These are phyloP conservation scores for Garra rufa DNA, from an alignment of 2,113 vertebrate species.

Conservation along the genomic window DNA sequence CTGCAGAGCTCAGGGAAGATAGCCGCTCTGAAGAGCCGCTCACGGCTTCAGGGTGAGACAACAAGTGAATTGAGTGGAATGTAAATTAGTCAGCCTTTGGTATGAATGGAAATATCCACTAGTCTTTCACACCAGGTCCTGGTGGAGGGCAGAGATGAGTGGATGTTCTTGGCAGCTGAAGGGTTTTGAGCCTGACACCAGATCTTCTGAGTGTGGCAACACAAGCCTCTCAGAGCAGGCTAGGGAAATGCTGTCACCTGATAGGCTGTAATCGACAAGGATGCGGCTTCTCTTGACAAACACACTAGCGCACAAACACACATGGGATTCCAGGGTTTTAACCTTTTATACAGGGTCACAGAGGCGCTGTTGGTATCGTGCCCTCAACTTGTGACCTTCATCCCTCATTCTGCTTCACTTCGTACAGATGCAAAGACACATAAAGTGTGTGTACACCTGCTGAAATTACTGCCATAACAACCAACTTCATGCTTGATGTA, in stretches of 20 bases:
- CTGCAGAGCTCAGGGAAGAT: constrained; percentile 39
- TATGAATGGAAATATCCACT: constrained; percentile 30
- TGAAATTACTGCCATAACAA: neutral
- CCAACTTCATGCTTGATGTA: neutral
- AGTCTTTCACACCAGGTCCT: neutral
- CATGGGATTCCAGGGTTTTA: constrained; percentile 46
- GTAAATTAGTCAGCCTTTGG: constrained; percentile 1
- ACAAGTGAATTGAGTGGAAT: constrained; percentile 24
- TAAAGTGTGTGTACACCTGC: neutral
- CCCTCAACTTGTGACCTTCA: constrained; percentile 19
- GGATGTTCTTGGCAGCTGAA: constrained; percentile 43
- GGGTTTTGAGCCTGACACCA: constrained; percentile 47
- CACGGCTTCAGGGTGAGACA: constrained; percentile 49
- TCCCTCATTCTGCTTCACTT: neutral
- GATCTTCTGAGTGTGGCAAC: constrained; percentile 54
- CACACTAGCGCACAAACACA: constrained; percentile 31
- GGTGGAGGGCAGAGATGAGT: constrained; percentile 8
- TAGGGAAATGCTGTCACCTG: constrained; percentile 53
- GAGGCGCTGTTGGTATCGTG: constrained; percentile 18
- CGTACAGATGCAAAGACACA: neutral
- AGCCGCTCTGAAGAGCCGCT: constrained; percentile 39
- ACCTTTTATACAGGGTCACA: constrained; percentile 42
- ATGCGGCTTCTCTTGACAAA: constrained; percentile 32
- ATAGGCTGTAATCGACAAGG: constrained; percentile 53
- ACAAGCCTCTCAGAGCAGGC: constrained; percentile 43